Evolutionary conservation across 2,888 invertebrate species (phyloP).

Genomic region (Tetramorium bicarinatum): DNA sequence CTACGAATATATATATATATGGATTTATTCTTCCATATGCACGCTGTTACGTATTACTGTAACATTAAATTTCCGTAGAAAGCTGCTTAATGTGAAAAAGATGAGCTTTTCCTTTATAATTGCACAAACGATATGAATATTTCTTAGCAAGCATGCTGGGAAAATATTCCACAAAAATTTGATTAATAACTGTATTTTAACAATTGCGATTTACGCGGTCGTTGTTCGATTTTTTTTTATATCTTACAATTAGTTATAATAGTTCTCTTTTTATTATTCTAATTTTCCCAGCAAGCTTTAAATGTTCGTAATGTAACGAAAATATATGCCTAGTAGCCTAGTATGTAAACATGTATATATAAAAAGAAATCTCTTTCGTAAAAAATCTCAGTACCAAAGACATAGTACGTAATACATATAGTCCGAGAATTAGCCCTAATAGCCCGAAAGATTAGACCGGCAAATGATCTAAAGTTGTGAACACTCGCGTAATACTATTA

Average conservation of each 20-base stretch:
- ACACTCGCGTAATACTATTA: constrained; percentile 31
- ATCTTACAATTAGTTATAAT: not conserved
- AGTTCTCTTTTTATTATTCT: not conserved
- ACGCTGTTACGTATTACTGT: constrained; percentile 26
- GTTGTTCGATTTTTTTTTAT: not conserved
- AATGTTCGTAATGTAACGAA: constrained; percentile 44
- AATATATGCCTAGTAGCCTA: constrained; percentile 31
- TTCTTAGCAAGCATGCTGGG: constrained; percentile 51
- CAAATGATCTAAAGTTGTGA: constrained; percentile 6
- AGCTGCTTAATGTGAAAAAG: constrained; percentile 20
- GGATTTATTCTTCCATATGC: constrained; percentile 19
- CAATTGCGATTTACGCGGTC: not conserved
- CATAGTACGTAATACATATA: constrained; percentile 35
- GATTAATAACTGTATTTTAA: not conserved
- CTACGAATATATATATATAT: constrained; percentile 17
- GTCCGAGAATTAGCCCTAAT: constrained; percentile 60
- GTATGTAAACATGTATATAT: constrained; percentile 38
- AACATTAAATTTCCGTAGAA: constrained; percentile 21
- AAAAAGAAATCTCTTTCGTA: constrained; percentile 50
- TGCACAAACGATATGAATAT: constrained; percentile 52
- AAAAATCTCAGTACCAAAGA: constrained; percentile 56
- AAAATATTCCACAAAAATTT: constrained; percentile 35
- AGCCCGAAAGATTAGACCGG: constrained; percentile 47
- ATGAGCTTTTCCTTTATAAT: constrained; percentile 45
- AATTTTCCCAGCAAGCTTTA: constrained; percentile 36